Conservation (phyloP, 2,113 vertebrate genomes). For the Ploceus nigricollis region DNA sequence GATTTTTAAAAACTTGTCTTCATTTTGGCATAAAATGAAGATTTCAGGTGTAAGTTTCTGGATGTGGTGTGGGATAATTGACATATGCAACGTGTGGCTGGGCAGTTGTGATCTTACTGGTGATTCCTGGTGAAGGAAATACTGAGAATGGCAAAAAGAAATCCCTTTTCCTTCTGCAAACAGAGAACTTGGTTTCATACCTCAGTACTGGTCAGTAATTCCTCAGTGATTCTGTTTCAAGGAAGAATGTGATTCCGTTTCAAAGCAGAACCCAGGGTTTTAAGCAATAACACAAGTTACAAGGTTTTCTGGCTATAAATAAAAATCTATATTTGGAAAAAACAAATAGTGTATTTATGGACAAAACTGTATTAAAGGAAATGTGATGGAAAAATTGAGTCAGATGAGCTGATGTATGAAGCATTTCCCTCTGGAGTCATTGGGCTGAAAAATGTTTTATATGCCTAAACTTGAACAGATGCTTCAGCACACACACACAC, state of each 20-base stretch:
- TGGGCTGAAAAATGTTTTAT: slow-evolving; percentile 63
- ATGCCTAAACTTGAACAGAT: slow-evolving; percentile 68
- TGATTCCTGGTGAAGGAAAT: neutral
- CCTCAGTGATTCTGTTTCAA: neutral
- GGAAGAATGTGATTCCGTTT: neutral
- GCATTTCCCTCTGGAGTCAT: slow-evolving; percentile 64
- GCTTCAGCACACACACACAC: neutral
- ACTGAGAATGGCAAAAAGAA: neutral
- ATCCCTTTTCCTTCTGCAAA: neutral
- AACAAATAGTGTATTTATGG: slow-evolving; percentile 43
- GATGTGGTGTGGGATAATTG: neutral
- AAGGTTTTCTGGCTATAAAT: slow-evolving; percentile 44
- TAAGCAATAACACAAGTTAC: neutral
- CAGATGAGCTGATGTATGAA: slow-evolving; percentile 66
- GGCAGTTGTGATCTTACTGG: accelerated
- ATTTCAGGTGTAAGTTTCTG: neutral
- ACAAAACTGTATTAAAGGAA: slow-evolving; percentile 44
- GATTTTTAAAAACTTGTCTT: neutral
- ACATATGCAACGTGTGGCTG: accelerated
- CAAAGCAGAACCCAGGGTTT: neutral
- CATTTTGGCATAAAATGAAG: neutral
- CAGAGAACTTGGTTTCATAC: neutral
- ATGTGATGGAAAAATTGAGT: slow-evolving; percentile 74
- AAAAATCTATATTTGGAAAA: slow-evolving; percentile 56
- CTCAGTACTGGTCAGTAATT: neutral